Conservation (phyloP, 2,797 vertebrate species). For the Mionectes olivaceus region DNA sequence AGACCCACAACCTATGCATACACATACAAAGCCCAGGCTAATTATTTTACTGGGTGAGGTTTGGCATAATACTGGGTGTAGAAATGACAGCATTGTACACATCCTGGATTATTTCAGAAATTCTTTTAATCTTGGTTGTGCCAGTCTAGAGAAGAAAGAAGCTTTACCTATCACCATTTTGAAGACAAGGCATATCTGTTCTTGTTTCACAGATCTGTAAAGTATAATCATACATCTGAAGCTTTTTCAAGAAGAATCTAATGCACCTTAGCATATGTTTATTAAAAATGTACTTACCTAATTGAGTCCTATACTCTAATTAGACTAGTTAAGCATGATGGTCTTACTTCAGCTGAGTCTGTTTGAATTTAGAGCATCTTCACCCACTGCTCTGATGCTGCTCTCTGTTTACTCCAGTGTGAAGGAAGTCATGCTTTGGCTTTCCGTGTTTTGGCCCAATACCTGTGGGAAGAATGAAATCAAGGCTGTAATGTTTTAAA, state of each 20-base stretch:
- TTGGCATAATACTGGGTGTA: neutral
- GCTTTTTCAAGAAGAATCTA: neutral
- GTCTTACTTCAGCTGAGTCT: neutral
- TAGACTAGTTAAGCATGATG: neutral
- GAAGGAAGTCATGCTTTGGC: neutral
- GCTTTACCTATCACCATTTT: neutral
- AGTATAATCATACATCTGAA: neutral
- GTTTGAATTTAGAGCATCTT: neutral
- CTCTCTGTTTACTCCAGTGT: rapidly evolving
- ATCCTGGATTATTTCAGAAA: neutral
- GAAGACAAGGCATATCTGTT: neutral
- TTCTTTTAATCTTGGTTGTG: slow-evolving; percentile 45
- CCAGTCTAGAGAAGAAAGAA: neutral
- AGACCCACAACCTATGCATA: neutral
- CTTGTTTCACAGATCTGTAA: slow-evolving; percentile 7
- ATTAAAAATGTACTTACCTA: slow-evolving; percentile 16
- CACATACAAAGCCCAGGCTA: neutral
- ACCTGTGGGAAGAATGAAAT: neutral
- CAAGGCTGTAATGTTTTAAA: neutral
- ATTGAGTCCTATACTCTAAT: neutral
- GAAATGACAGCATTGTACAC: neutral
- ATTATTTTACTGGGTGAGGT: neutral
- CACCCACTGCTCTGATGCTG: neutral
- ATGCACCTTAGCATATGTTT: neutral
- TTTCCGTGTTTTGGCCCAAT: neutral